A percentile compares a stretch with the other conserved stretches of the same genome.
phyloP scores from a whole-genome alignment of 2,797 vertebrate genomes.

The Oreochromis grahami region DNA sequence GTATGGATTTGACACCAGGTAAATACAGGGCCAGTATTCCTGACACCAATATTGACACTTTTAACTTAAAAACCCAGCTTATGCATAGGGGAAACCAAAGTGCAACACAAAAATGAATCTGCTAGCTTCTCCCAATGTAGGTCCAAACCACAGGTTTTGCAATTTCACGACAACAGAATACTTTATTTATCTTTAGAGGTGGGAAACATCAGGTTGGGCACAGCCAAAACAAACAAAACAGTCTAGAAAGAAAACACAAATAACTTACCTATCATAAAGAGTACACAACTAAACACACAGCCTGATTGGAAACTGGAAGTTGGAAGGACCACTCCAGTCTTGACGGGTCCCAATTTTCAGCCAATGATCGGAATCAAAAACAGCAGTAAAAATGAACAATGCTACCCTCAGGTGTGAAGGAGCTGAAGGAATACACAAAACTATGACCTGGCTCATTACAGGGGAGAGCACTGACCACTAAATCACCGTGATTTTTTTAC shows the following conservation, averaged over 20 bases:
- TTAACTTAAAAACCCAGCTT: background rate
- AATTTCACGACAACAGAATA: background rate
- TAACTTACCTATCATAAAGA: background rate
- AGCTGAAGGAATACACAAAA: background rate
- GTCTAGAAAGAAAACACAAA: background rate
- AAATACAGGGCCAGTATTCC: background rate
- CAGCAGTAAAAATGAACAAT: background rate
- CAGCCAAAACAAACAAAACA: background rate
- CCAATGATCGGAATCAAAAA: rapidly evolving
- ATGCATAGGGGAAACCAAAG: background rate
- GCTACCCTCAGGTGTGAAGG: background rate
- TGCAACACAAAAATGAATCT: background rate
- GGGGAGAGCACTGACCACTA: background rate
- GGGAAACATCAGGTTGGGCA: background rate
- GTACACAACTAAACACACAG: background rate
- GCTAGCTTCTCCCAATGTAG: background rate
- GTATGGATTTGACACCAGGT: background rate
- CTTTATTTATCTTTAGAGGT: background rate
- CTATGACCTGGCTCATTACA: rapidly evolving
- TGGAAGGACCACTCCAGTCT: background rate
- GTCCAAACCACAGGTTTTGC: background rate
- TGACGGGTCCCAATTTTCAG: background rate
- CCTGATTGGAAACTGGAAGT: background rate
- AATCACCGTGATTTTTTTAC: background rate
- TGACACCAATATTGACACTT: background rate